Base-by-base conservation (phyloP, 2,113 vertebrate species). In the Saguinus imperator region DNA sequence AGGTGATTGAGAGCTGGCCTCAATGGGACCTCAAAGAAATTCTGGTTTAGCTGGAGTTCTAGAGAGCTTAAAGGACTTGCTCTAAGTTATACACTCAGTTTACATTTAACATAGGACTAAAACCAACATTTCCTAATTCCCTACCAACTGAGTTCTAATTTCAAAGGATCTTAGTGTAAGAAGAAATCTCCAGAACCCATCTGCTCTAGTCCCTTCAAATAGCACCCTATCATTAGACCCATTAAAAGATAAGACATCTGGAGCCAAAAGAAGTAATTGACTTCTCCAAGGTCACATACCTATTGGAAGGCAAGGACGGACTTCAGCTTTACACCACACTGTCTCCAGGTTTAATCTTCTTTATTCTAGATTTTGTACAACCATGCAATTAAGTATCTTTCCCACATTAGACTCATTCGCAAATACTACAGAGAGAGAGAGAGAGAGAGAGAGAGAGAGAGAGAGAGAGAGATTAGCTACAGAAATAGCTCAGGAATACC, bases 91-190 rank as follows among this genome's bases (percentile, higher is more conserved):
- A 91, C 13, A 93, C 29, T 55, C 14, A 43, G 8, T 70, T 79
- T 76, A 75, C 57, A 35, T 89, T 94, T 75, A 91, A 80, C 57
- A 43, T 18, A 82, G 29, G 21, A 25, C n/a, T 93, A 86, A 93
- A 89, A 82, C 25, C 3, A 14, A n/a, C 32, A 92, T 89, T 94
- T 94, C 50, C 92, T 91, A 61, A 40, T 84, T 84, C 29, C 55
- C 77, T 80, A 88, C 17, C 43, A 83, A 77, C 18, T 52, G 55
- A 58, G 35, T 79, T 96, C 61, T 80, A 90, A 73, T 94, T 52
- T 84, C 83, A 90, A 80, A 95, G 85, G 25, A 21, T 86, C 35
- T 55, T 43, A 57, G 27, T 14, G 23, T 55, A 95, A 57, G 75
- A 87, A 92, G 37, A 96, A 96, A 86, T 55, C n/a, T 72, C 45